phyloP scores from a whole-genome alignment of 2,888 invertebrate genomes.

The Leucophenga montana region DNA sequence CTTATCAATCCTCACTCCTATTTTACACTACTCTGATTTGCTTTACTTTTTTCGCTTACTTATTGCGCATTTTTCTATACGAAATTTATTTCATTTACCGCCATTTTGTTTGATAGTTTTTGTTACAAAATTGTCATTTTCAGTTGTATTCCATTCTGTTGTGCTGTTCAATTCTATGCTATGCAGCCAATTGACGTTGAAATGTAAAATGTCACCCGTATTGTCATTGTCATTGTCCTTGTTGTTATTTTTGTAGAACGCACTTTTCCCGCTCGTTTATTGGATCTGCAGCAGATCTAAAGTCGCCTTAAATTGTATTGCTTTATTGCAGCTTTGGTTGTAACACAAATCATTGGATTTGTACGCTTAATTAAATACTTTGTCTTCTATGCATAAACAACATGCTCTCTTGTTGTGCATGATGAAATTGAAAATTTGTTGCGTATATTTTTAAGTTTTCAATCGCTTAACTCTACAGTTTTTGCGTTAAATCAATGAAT shows the following conservation, averaged over 20 bases:
- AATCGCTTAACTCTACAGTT: no score
- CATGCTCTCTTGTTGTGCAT: not conserved
- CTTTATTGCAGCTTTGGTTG: conserved; percentile 10
- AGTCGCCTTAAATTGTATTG: not conserved
- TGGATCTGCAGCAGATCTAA: not conserved
- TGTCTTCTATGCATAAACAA: not conserved
- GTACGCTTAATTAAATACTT: conserved; percentile 57
- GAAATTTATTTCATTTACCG: conserved; percentile 1
- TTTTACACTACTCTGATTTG: not conserved
- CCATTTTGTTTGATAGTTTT: conserved; percentile 15
- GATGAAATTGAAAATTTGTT: not conserved
- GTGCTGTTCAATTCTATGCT: not conserved
- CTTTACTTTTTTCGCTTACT: not conserved
- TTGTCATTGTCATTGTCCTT: not conserved
- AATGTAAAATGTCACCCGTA: conserved; percentile 13
- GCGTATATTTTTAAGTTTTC: no score
- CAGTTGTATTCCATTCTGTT: not conserved
- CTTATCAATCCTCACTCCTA: not conserved
- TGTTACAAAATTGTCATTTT: conserved; percentile 23
- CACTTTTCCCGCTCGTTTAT: no score
- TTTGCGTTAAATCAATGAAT: no score
- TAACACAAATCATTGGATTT: conserved; percentile 11
- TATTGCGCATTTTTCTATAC: conserved; percentile 7
- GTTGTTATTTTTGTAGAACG: not conserved
- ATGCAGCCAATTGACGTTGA: conserved; percentile 12